Evolutionary conservation across 2,888 invertebrate species (phyloP).

Genomic region (Labia minor): DNA sequence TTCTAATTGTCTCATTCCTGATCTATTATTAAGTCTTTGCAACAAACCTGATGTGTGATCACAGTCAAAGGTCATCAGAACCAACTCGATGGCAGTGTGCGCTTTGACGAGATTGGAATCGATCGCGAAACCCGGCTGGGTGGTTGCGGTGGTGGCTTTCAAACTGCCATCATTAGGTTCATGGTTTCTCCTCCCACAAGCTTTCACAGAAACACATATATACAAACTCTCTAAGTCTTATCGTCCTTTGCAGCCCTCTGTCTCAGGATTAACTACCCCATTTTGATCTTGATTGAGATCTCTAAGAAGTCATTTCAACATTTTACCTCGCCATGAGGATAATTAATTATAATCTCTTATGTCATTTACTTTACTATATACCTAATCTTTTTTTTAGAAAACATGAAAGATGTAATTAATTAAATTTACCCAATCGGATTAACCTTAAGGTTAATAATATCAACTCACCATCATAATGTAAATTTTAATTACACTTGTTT

Average conservation of each 20-base stretch:
- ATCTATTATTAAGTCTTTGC: neutral
- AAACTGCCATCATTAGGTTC: constrained; percentile 17
- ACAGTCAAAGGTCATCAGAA: neutral
- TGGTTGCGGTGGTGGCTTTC: neutral
- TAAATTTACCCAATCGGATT: too few species aligned
- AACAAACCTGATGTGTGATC: neutral
- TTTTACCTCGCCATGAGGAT: neutral
- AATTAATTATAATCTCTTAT: too few species aligned
- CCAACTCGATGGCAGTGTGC: neutral
- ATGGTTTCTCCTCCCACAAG: constrained; percentile 21
- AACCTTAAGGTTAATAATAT: too few species aligned
- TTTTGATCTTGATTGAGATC: constrained; percentile 4
- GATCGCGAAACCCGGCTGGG: neutral
- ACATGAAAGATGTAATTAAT: too few species aligned
- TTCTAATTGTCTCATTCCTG: too few species aligned
- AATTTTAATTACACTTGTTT: too few species aligned
- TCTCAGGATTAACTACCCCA: constrained; percentile 13
- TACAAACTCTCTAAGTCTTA: constrained; percentile 17
- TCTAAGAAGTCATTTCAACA: neutral
- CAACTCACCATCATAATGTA: too few species aligned
- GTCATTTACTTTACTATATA: too few species aligned
- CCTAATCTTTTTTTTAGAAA: too few species aligned
- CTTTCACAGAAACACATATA: constrained; percentile 20
- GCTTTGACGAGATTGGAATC: constrained; percentile 3
- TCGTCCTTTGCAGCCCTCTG: constrained; percentile 19